These are phyloP conservation scores for Orussus abietinus DNA, from an alignment of 1,140 invertebrate genomes.

Conservation along the genomic window DNA sequence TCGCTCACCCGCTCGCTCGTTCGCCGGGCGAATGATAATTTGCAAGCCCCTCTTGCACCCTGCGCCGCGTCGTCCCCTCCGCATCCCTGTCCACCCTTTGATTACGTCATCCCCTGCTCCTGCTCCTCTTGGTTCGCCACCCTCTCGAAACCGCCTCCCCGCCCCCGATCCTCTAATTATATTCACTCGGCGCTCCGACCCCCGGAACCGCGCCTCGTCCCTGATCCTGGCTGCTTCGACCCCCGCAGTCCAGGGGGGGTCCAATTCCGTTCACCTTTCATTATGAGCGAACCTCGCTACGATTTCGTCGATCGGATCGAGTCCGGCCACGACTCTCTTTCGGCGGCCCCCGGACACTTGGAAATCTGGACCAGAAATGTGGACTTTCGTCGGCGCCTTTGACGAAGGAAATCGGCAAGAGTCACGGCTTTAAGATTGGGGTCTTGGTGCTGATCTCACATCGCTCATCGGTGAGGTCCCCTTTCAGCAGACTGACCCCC, in stretches of 20 bases:
- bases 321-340: slow-evolving; percentile 35
- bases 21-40: slow-evolving; percentile 49
- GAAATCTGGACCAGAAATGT: no score
- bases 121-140: slow-evolving; percentile 3
- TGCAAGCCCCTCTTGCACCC: slow-evolving; percentile 31
- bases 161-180: slow-evolving; percentile 52
- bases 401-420: no score
- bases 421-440: no score
- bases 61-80: slow-evolving; percentile 24
- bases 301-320: slow-evolving; percentile 52
- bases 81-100: slow-evolving; percentile 44
- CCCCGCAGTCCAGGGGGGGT: slow-evolving; percentile 49
- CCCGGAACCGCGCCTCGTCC: no score
- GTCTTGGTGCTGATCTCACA: no score
- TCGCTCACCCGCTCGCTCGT: slow-evolving; percentile 29
- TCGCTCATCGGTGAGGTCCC: no score
- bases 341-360: no score
- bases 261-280: slow-evolving; percentile 55
- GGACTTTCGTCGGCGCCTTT: no score
- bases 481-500: no score
- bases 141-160: slow-evolving; percentile 4
- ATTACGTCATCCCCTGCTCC: slow-evolving; percentile 45
- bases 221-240: no score
- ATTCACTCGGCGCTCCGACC: slow-evolving; percentile 47
- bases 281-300: slow-evolving; percentile 49